Evolutionary conservation across 2,888 invertebrate genomes (phyloP), one percentile per base, ranked within the genome.

Genomic region (Himalopsyche tibetana): DNA sequence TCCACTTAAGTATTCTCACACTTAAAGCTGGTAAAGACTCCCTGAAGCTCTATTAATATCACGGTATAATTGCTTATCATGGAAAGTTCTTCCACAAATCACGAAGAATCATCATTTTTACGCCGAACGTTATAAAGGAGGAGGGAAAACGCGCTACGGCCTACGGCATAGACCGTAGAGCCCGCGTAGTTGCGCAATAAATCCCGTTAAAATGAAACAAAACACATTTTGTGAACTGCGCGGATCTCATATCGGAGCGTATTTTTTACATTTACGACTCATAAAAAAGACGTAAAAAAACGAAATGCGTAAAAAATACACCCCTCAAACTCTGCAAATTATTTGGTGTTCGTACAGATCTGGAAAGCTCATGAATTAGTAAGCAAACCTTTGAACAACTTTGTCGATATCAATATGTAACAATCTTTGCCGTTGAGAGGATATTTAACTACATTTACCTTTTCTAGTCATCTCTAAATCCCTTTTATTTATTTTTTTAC

Each of bases 141-240:
- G 19, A 56, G 2, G n/a, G 63, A 19, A 63, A 19, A 63, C 63
- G 12, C 8, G 28, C 63, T 63, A 63, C n/a, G 19, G 63, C 28
- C 63, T 63, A 63, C 63, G 19, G 19, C 28, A 11, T 63, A 63
- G 63, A 56, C 56, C 56, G 56, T 17, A 56, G 0, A 63, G 19
- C 19, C 63, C 8, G 19, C 63, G 63, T 56, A 56, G 56, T 28
- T 11, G 28, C 19, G 63, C 63, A 19, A 63, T 63, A 63, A 63
- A 63, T 63, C 63, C 19, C 63, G 63, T 63, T 19, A 19, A 63
- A 63, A 63, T 63, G 63, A 63, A 63, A 63, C 63, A 63, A 63
- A 63, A 19, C 63, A 63, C 63, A 63, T 63, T 63, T 28, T 28
- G 63, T 28, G 63, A 63, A 63, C 19, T 11, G 63, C n/a, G 19